Base-by-base conservation (phyloP, 2,113 vertebrate species). In the Hassar affinis region DNA sequence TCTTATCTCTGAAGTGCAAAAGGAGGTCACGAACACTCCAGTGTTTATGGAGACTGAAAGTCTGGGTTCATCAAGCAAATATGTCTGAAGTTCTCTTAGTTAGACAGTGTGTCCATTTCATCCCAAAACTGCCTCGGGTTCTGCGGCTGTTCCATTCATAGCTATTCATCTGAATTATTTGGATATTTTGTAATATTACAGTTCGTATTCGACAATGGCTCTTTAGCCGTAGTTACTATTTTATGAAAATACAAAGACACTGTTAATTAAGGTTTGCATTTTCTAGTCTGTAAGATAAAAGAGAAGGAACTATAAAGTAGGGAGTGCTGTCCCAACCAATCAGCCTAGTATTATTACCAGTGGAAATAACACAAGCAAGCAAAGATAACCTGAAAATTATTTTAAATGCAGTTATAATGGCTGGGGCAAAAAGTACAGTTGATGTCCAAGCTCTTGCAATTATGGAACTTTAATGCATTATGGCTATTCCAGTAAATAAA, bases 1-100 rank as follows among this genome's bases (percentile, higher is more conserved):
- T 49, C 75, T 84, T 84, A 84, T 84, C 82, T 78, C 82, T 45
- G 71, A 82, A 82, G 81, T 82, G 81, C 57, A 78, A 84, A 82
- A 69, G 52, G 62, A 78, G 80, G 82, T 78, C 75, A 59, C 12
- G 35, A 78, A n/a, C 51, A 84, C 62, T 68, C 25, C 82, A 56
- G 51, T 78, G 82, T 84, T 84, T 78, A 69, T 78, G 75, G 75
- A 84, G 82, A 78, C 82, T 56, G 25, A 84, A 84, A 51, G 82
- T 78, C 82, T 69, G 82, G 49, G 33, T 78, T 84, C 33, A 52
- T 78, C 61, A 57, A 38, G 75, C 49, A 78, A 84, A 78, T 69
- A 66, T 75, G 56, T 79, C 62, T 69, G 18, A 79, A 78, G 35
- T 47, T 71, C 38, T 79, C 38, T 68, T 77, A 56, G 30, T 47